Conservation (phyloP, 2,797 vertebrate species). For the Gymnothorax reevesii region DNA sequence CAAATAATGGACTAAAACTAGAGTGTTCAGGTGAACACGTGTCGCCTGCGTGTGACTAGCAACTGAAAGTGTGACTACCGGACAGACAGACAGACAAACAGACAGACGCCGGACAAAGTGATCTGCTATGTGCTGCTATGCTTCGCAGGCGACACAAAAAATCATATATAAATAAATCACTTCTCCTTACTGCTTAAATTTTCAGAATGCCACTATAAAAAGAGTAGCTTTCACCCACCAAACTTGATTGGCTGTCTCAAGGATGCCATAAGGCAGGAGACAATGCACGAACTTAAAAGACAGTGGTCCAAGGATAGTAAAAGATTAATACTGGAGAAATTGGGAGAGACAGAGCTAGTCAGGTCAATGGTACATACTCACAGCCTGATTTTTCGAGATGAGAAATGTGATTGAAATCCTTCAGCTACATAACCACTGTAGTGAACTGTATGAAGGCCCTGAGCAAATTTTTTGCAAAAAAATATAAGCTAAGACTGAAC, state of each 20-base stretch:
- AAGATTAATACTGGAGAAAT: slow-evolving; percentile 70
- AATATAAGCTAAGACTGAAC: slow-evolving; percentile 54
- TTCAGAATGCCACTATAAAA: slow-evolving; percentile 60
- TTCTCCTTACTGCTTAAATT: slow-evolving; percentile 50
- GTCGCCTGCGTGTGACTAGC: too few species aligned
- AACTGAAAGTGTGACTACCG: too few species aligned
- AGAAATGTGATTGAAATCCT: slow-evolving; percentile 42
- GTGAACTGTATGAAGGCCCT: slow-evolving; percentile 66
- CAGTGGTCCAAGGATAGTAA: slow-evolving; percentile 69
- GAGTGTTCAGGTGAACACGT: too few species aligned
- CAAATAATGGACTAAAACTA: slow-evolving; percentile 26
- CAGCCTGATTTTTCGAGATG: background rate
- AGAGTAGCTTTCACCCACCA: slow-evolving; percentile 67
- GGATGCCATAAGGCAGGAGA: slow-evolving; percentile 76
- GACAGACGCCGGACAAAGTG: too few species aligned
- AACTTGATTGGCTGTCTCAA: slow-evolving; percentile 80
- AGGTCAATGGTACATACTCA: background rate
- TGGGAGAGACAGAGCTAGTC: background rate
- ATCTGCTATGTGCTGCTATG: too few species aligned
- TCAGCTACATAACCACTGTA: slow-evolving; percentile 57
- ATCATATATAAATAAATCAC: slow-evolving; percentile 50
- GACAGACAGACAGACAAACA: too few species aligned
- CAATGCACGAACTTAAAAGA: slow-evolving; percentile 67
- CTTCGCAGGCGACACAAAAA: too few species aligned
- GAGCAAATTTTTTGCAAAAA: slow-evolving; percentile 67